These are phyloP conservation scores for Saccostrea cuccullata DNA, from an alignment of 1,140 invertebrate genomes.

Conservation along the genomic window DNA sequence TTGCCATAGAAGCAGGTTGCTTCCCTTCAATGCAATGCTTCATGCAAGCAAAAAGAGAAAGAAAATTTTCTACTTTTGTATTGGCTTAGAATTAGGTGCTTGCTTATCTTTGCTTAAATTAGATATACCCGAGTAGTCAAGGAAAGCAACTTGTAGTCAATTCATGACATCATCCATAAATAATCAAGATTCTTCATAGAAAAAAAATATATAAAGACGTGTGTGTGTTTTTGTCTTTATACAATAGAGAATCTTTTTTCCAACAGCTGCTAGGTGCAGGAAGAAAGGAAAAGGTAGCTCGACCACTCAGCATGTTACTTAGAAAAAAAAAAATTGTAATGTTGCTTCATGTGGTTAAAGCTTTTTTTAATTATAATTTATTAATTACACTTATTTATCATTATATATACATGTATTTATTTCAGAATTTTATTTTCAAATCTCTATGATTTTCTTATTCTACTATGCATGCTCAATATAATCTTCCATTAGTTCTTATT, in stretches of 20 bases:
- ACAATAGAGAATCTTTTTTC: slow-evolving; percentile 43
- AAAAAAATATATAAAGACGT: not conserved
- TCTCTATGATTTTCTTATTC: slow-evolving; percentile 18
- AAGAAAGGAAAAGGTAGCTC: slow-evolving; percentile 65
- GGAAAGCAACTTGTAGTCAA: slow-evolving; percentile 16
- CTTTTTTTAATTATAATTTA: slow-evolving; percentile 20
- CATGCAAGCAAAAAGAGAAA: not conserved
- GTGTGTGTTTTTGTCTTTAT: slow-evolving; percentile 28
- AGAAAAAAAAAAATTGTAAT: slow-evolving; percentile 18
- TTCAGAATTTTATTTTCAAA: not conserved
- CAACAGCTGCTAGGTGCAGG: slow-evolving; percentile 58
- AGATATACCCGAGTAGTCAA: not conserved
- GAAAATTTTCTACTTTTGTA: not conserved
- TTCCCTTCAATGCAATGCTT: slow-evolving; percentile 7
- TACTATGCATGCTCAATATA: slow-evolving; percentile 32
- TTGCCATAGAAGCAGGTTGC: slow-evolving; percentile 7
- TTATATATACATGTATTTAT: slow-evolving; percentile 25
- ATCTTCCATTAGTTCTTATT: not conserved
- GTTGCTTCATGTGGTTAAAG: slow-evolving; percentile 34
- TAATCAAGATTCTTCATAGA: slow-evolving; percentile 6
- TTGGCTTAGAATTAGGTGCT: not conserved
- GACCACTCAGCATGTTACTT: slow-evolving; percentile 40
- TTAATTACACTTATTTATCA: slow-evolving; percentile 24
- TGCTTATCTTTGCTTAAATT: not conserved
- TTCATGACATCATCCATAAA: not conserved